Evolutionary conservation across 1,140 invertebrate species (phyloP).

Genomic region (Acromyrmex echinatior): DNA sequence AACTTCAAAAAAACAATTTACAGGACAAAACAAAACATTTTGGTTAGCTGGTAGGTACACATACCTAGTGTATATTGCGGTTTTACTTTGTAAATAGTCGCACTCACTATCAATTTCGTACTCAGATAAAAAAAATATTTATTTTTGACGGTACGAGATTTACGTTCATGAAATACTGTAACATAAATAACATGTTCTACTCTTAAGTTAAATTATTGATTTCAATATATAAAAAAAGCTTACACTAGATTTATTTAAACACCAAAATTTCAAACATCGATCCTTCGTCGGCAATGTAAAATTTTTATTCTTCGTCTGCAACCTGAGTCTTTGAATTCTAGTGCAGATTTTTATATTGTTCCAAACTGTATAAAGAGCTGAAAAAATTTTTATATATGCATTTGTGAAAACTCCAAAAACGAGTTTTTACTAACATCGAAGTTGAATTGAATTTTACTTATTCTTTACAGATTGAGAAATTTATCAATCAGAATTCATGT

Average conservation of each 20-base stretch:
- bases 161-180: neutral
- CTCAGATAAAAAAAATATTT: slow-evolving; percentile 29
- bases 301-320: too few relatives aligned
- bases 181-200: neutral
- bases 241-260: neutral
- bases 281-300: too few relatives aligned
- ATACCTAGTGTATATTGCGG: neutral
- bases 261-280: neutral
- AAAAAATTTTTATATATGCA: too few relatives aligned
- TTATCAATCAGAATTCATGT: too few relatives aligned
- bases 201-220: slow-evolving; percentile 15
- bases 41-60: neutral
- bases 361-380: too few relatives aligned
- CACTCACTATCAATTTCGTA: slow-evolving; percentile 32
- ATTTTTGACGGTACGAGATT: slow-evolving; percentile 26
- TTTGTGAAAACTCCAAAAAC: too few relatives aligned
- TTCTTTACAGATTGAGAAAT: too few relatives aligned
- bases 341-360: too few relatives aligned
- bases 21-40: slow-evolving; percentile 34
- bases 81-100: slow-evolving; percentile 45
- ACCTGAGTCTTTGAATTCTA: too few relatives aligned
- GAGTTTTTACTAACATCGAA: too few relatives aligned
- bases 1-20: slow-evolving; percentile 8
- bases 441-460: too few relatives aligned
- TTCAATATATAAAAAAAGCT: neutral